phyloP scores from a whole-genome alignment of 2,797 vertebrate species.

The Podarcis siculus region DNA sequence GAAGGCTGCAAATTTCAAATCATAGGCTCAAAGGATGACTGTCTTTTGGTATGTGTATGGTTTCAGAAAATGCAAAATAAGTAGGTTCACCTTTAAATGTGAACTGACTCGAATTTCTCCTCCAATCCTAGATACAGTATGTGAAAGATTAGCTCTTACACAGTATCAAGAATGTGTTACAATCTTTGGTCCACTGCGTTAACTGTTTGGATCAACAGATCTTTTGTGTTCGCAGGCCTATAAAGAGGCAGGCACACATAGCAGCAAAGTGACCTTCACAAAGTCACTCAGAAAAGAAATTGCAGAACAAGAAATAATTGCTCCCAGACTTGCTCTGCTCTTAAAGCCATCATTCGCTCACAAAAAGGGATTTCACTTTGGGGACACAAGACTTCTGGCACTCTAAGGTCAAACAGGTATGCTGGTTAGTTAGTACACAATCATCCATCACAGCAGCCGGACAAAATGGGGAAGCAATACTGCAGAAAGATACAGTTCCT shows the following conservation, averaged over 20 bases:
- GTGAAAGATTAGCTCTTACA: background rate
- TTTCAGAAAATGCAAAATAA: no score
- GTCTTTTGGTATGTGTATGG: no score
- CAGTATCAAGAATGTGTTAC: background rate
- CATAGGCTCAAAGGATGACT: no score
- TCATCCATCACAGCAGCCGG: background rate
- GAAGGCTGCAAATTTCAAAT: no score
- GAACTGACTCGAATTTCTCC: no score
- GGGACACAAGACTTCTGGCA: background rate
- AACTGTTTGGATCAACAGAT: background rate
- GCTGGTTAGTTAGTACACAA: background rate
- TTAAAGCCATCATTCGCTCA: constrained; percentile 4
- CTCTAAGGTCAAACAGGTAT: constrained; percentile 8
- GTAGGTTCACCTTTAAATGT: no score
- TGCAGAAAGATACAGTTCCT: accelerated
- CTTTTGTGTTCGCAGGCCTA: background rate
- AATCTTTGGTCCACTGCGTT: background rate
- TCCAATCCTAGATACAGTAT: no score
- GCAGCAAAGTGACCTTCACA: constrained; percentile 21
- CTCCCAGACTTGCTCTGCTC: background rate
- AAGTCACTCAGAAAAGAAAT: background rate
- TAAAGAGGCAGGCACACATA: background rate
- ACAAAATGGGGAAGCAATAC: background rate
- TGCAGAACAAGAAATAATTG: constrained; percentile 20
- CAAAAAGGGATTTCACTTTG: background rate